A percentile compares a stretch with the other conserved stretches of the same genome.
These are phyloP conservation scores for Heliocidaris erythrogramma DNA, from an alignment of 35 echinoderm and acorn worm genomes.

Conservation along the genomic window DNA sequence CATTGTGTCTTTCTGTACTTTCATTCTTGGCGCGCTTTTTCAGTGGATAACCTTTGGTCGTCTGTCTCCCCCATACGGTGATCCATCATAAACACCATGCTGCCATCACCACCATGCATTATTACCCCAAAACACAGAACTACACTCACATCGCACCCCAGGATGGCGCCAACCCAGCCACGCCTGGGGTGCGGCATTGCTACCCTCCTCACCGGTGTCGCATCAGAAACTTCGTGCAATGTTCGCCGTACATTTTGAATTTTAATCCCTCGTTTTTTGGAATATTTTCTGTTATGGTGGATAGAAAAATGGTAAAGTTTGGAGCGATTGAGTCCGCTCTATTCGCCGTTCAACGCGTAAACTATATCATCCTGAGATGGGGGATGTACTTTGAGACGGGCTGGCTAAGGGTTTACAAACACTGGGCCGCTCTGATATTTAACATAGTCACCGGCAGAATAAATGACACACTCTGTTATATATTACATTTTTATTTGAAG, in stretches of 20 bases:
- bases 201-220: not conserved
- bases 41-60: constrained; percentile 23
- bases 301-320: not conserved
- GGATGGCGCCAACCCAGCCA: constrained; percentile 17
- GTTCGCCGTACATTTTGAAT: not conserved
- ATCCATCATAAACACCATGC: constrained; percentile 23
- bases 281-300: not conserved
- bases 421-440: constrained; percentile 77
- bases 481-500: constrained; percentile 99
- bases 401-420: constrained; percentile 77
- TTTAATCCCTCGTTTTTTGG: not conserved
- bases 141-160: not conserved
- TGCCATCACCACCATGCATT: not conserved
- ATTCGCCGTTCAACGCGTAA: constrained; percentile 33
- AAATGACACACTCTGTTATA: constrained; percentile 90
- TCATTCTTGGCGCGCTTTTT: constrained; percentile 16
- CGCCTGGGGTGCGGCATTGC: not conserved
- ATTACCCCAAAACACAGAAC: not conserved
- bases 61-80: constrained; percentile 34
- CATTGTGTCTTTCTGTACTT: not conserved
- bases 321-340: constrained; percentile 26
- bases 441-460: constrained; percentile 65
- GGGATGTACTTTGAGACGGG: constrained; percentile 86
- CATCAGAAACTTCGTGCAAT: not conserved
- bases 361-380: constrained; percentile 15